Evolutionary conservation across 2,113 vertebrate genomes (phyloP).

Genomic region (Myodes glareolus): DNA sequence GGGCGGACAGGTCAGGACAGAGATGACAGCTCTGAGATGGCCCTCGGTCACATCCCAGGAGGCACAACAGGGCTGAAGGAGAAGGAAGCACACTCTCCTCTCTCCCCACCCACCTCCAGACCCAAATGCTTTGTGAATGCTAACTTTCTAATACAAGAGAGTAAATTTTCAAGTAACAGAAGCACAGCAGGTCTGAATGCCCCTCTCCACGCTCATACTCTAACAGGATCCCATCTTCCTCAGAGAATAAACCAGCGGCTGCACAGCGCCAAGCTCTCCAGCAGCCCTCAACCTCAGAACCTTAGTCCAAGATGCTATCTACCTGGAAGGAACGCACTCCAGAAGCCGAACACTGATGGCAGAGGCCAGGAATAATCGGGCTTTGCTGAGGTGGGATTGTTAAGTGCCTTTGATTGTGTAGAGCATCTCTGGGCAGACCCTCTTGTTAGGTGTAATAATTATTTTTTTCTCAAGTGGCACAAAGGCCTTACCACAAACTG

Average conservation of each 20-base stretch:
- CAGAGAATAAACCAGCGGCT: not conserved
- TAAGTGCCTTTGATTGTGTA: not conserved
- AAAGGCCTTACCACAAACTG: not conserved
- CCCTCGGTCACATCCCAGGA: not conserved
- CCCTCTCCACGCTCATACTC: not conserved
- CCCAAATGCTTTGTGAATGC: not conserved
- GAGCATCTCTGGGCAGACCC: not conserved
- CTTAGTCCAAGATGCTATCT: not conserved
- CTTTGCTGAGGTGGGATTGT: not conserved
- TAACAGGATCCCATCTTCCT: not conserved
- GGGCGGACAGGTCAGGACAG: not conserved
- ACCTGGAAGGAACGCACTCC: not conserved
- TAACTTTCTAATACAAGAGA: not conserved
- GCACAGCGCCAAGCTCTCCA: not conserved
- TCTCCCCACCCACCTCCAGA: not conserved
- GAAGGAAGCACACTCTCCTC: not conserved
- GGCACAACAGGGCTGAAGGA: not conserved
- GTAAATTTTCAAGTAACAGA: slow-evolving; percentile 16
- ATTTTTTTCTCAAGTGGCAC: slow-evolving; percentile 5
- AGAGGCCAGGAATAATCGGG: not conserved
- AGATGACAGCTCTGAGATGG: not conserved
- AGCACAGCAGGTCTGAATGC: not conserved
- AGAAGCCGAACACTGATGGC: not conserved
- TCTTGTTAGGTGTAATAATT: not conserved
- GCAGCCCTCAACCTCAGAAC: not conserved